phyloP scores from a whole-genome alignment of 1,140 invertebrate species.

The Bombyx mori region ASM3026992v2 NC_085108.1:3705501-3706000 shows the following conservation, averaged over 20 bases:
- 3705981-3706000: no score
- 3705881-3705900: not conserved
- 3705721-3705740: constrained; percentile 12
- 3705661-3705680: constrained; percentile 22
- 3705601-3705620: constrained; percentile 32
- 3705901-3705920: not conserved
- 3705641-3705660: constrained; percentile 35
- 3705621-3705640: constrained; percentile 21
- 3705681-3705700: constrained; percentile 28
- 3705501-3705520: no score
- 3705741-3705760: constrained; percentile 24
- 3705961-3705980: no score
- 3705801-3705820: not conserved
- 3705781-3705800: not conserved
- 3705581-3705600: not conserved
- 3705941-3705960: no score
- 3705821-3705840: not conserved
- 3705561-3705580: no score
- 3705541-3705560: no score
- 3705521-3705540: no score
- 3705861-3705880: not conserved
- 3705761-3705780: constrained; percentile 7
- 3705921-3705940: no score
- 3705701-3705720: not conserved
- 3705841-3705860: not conserved